Evolutionary conservation across 2,113 vertebrate species (phyloP), one percentile per base, ranked within the genome.

Genomic region (Cryptotis parvus): DNA sequence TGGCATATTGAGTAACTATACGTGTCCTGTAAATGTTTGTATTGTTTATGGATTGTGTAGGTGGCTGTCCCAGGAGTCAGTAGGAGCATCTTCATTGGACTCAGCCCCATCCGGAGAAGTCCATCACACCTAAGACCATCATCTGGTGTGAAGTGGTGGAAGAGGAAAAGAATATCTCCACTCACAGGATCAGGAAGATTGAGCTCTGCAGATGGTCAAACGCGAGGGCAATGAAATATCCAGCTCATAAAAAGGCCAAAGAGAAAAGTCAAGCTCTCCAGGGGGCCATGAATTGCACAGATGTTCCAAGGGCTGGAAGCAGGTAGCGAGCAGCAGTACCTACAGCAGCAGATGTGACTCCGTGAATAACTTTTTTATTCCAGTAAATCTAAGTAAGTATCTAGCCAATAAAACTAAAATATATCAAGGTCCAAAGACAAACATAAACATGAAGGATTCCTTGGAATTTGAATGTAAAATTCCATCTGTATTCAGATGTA

Each of bases 251-350:
- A 58, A 58, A 31, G 20, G 31, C 27, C 33, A 29, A 5, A 24
- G 52, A 15, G 29, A 37, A 72, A 58, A 58, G 7, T 63, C 20
- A 26, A 77, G 26, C 4, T 66, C 65, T 41, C 9, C 1, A 58
- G 6, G 22, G 45, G 33, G 41, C 12, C 55, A 9, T 0, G 37
- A 33, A 39, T 52, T 0, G 0, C 55, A 20, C 26, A 33, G 4
- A 31, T 7, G 49, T 29, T 10, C 41, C 1, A 0, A 5, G 35
- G 33, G 43, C 70, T 52, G 9, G 0, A 45, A 72, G 37, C 33
- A 76, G 52, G 18, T 0, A 9, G 18, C 15, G 12, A 22, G 33
- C 18, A 37, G 33, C 33, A 37, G 2, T 33, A 20, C 6, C 33
- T 20, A 20, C 20, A 33, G n/a, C 8, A 65, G 29, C 63, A 61